phyloP scores from a whole-genome alignment of 2,797 vertebrate species.

The Pipistrellus kuhlii region DNA sequence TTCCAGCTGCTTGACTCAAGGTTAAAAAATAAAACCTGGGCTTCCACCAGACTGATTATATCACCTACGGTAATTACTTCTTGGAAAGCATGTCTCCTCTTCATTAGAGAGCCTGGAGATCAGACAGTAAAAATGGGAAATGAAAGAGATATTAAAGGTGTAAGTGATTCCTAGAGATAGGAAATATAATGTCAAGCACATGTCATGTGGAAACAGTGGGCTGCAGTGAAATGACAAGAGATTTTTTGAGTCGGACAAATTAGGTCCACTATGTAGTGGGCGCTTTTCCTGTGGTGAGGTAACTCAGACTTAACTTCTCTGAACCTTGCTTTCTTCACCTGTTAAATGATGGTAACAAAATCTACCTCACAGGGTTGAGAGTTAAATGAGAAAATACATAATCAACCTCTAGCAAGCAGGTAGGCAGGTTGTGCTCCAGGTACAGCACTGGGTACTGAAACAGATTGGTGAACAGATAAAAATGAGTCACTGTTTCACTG shows the following conservation, averaged over 20 bases:
- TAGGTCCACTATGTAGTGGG: neutral
- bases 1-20: constrained; percentile 64
- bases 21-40: constrained; percentile 70
- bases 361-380: neutral
- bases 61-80: constrained; percentile 45
- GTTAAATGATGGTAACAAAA: constrained; percentile 23
- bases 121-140: constrained; percentile 64
- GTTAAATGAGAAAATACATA: constrained; percentile 27
- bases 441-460: constrained; percentile 5
- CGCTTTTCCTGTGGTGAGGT: neutral
- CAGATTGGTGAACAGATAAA: neutral
- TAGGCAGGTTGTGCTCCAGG: neutral
- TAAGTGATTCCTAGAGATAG: constrained; percentile 32
- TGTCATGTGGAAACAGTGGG: neutral
- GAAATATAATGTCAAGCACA: constrained; percentile 56
- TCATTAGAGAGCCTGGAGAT: constrained; percentile 55
- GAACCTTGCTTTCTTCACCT: constrained; percentile 22
- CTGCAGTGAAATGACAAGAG: neutral
- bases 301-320: neutral
- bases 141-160: constrained; percentile 23
- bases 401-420: neutral
- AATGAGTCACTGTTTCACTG: constrained; percentile 26
- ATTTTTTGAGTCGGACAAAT: constrained; percentile 43
- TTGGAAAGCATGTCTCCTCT: constrained; percentile 62
- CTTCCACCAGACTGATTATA: constrained; percentile 52